A percentile compares a stretch with the other conserved stretches of the same genome.
Evolutionary conservation across 2,113 vertebrate species (phyloP).

Genomic region (Redunca redunca): DNA sequence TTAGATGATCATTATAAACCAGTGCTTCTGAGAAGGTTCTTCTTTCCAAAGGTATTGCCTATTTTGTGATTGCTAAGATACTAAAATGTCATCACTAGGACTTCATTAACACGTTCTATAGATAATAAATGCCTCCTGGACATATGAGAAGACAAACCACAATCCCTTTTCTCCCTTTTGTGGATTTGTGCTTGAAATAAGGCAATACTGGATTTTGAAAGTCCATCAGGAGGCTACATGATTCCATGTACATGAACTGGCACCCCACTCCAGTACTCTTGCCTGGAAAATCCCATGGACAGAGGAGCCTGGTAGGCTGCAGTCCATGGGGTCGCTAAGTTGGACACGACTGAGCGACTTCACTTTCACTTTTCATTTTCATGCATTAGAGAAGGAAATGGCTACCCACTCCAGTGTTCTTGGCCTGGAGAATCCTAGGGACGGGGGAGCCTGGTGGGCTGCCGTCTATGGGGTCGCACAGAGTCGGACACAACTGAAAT

Average conservation of each 20-base stretch:
- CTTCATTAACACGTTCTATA: background rate
- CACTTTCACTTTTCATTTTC: too few species aligned
- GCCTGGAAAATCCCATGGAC: too few species aligned
- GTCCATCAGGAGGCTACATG: background rate
- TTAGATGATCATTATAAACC: background rate
- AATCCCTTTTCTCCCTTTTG: background rate
- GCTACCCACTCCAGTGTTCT: too few species aligned
- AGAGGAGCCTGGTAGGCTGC: too few species aligned
- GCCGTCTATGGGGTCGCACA: too few species aligned
- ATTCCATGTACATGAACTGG: background rate
- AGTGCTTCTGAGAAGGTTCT: background rate
- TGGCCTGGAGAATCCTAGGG: too few species aligned
- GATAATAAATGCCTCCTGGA: background rate
- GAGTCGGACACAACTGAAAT: too few species aligned
- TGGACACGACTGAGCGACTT: too few species aligned
- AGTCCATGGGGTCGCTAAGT: too few species aligned
- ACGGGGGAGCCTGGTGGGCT: too few species aligned
- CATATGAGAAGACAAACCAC: background rate
- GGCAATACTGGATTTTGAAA: background rate
- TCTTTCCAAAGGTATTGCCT: background rate
- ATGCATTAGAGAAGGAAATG: too few species aligned
- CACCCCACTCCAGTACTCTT: too few species aligned
- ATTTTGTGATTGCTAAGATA: background rate
- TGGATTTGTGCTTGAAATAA: background rate
- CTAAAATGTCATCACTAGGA: background rate